Evolutionary conservation across 2,113 vertebrate genomes (phyloP).

Genomic region (Amblyornis subalaris): DNA sequence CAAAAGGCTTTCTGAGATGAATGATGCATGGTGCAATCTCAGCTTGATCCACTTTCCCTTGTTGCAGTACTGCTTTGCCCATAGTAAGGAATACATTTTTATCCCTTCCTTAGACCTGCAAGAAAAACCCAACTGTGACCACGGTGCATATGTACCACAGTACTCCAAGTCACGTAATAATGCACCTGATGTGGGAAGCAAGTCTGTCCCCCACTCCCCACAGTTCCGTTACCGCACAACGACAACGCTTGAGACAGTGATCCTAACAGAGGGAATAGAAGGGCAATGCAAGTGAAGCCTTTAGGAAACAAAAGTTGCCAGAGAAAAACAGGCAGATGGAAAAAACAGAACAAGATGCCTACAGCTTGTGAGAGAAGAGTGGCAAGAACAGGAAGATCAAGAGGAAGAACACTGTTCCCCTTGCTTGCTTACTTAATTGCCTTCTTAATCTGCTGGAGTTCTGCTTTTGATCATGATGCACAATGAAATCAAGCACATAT

Average conservation of each 20-base stretch:
- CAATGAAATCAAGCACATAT: neutral
- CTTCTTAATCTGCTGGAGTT: neutral
- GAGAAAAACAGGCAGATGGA: neutral
- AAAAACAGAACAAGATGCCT: neutral
- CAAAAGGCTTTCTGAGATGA: neutral
- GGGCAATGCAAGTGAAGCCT: neutral
- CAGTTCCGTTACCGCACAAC: neutral
- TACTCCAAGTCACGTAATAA: neutral
- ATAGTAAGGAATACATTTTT: neutral
- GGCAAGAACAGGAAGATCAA: neutral
- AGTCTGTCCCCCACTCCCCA: neutral
- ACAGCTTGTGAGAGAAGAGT: neutral
- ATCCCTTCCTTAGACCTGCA: neutral
- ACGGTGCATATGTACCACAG: neutral
- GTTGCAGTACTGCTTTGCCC: neutral
- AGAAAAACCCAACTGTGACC: neutral
- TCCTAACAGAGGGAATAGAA: neutral
- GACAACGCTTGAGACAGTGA: neutral
- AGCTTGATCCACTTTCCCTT: neutral
- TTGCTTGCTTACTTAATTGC: neutral
- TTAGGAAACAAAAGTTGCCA: neutral
- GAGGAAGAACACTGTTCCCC: neutral
- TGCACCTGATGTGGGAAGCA: neutral
- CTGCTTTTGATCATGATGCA: neutral
- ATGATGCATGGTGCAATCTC: neutral